Base-by-base conservation (phyloP, 2,113 vertebrate genomes). In the Rousettus leschenaultii region DNA sequence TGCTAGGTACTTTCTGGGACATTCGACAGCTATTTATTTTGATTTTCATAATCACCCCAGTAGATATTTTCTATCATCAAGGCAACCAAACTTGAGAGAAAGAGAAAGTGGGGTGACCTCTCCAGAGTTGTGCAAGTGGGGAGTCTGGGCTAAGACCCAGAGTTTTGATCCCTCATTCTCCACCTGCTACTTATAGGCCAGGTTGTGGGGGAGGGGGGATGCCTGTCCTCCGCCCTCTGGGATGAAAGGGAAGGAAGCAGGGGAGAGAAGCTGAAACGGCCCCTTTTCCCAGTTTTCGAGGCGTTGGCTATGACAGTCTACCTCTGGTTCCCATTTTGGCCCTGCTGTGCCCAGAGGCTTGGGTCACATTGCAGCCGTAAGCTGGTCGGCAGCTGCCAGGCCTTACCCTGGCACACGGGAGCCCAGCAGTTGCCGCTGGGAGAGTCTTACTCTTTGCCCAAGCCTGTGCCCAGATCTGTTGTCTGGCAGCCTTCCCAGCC, bases 401-500 rank as follows among this genome's bases (percentile, higher is more conserved):
- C 82, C 57, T 92, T 18, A 90, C 28, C 38, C 85, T 95, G 96
- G 86, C 85, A 82, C 82, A 51, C 2, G 12, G 93, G 82, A 94
- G 35, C 89, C 82, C 80, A 88, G 2, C 3, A 28, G 86, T 38
- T 75, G 16, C 90, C 83, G 59, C 40, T 40, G 3, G 48, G 66
- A 70, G 30, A 91, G 45, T 18, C 84, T n/a, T 59, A 61, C 30
- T 80, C 30, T 87, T 45, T 61, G 38, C 79, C 48, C 10, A 7
- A 57, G 45, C 74, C 48, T 0, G 11, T 84, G 86, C 80, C 95
- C 75, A 91, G 88, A 90, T 74, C 93, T 63, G 24, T 75, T 35
- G 8, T 48, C 61, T 96, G 96, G 96, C 89, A 94, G 80, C 82
- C 73, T 97, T 96, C 91, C 77, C 94, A 89, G 85, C 77, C 65